Evolutionary conservation across 2,797 vertebrate species (phyloP).

Genomic region (Odontamblyopus rebecca): DNA sequence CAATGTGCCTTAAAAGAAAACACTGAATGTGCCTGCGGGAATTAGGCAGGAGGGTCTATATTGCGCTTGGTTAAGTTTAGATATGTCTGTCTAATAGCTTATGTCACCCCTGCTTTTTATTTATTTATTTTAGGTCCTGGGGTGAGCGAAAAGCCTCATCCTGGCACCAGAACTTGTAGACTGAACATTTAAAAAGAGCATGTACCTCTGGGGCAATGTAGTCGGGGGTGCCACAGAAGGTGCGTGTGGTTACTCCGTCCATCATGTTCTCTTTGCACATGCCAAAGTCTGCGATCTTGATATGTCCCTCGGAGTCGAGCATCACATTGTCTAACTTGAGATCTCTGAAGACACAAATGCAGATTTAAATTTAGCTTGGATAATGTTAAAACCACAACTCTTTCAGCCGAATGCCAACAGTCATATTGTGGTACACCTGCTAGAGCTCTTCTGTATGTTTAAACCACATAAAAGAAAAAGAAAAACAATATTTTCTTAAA

Average conservation of each 20-base stretch:
- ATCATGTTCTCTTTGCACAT: conserved; percentile 97
- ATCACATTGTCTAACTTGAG: conserved; percentile 98
- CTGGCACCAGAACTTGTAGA: conserved; percentile 9
- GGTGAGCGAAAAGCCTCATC: conserved; percentile 51
- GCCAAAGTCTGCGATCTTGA: conserved; percentile 97
- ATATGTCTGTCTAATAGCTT: conserved; percentile 43
- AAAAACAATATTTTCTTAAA: too few species aligned
- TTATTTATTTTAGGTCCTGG: conserved; percentile 31
- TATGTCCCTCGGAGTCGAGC: conserved; percentile 95
- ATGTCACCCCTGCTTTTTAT: conserved; percentile 27
- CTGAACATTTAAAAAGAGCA: background rate
- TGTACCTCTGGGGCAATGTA: conserved; percentile 96
- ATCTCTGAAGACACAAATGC: conserved; percentile 77
- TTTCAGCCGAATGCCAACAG: background rate
- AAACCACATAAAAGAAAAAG: too few species aligned
- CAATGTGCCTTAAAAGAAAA: conserved; percentile 1
- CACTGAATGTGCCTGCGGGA: background rate
- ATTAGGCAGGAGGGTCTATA: conserved; percentile 14
- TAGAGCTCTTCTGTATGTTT: background rate
- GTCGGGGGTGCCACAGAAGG: conserved; percentile 97
- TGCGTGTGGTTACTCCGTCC: conserved; percentile 88
- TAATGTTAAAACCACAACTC: background rate
- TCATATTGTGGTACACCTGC: background rate
- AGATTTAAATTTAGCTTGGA: conserved; percentile 9
- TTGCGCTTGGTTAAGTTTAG: conserved; percentile 40